phyloP scores from a whole-genome alignment of 2,888 invertebrate species.

The Tetanocera ferruginea region DNA sequence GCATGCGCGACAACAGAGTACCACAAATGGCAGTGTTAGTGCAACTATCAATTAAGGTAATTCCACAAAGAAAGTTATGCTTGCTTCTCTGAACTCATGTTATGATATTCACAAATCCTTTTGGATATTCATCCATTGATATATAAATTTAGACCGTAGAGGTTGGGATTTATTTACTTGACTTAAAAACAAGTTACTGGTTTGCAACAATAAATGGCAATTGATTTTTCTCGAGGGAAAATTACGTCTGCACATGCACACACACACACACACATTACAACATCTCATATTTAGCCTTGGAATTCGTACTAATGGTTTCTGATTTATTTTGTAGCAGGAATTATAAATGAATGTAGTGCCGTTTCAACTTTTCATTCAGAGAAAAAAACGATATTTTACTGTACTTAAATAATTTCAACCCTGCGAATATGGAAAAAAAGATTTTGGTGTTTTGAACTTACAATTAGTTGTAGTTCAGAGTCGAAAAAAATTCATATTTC shows the following conservation, averaged over 20 bases:
- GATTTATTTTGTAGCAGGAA: background rate
- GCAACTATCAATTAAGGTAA: constrained; percentile 6
- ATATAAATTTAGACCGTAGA: background rate
- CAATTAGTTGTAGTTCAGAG: no score
- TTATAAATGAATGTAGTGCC: background rate
- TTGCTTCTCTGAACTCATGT: background rate
- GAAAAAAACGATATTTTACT: no score
- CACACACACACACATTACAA: background rate
- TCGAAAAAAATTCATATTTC: no score
- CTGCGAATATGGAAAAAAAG: no score
- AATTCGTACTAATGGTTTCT: constrained; percentile 14
- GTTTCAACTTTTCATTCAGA: background rate
- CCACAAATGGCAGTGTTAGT: background rate
- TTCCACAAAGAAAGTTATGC: constrained; percentile 23
- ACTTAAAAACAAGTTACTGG: background rate
- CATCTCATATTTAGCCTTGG: constrained; percentile 21
- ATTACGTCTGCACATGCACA: constrained; percentile 2
- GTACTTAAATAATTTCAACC: no score
- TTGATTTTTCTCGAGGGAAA: constrained; percentile 62
- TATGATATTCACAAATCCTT: background rate
- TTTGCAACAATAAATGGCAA: constrained; percentile 46
- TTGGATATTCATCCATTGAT: background rate
- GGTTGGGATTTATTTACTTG: background rate
- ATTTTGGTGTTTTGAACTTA: no score
- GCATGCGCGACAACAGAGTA: constrained; percentile 7